A percentile compares a stretch with the other conserved stretches of the same genome.
These are phyloP conservation scores for Coremacera marginata DNA, from an alignment of 2,888 invertebrate genomes.

Conservation along the genomic window DNA sequence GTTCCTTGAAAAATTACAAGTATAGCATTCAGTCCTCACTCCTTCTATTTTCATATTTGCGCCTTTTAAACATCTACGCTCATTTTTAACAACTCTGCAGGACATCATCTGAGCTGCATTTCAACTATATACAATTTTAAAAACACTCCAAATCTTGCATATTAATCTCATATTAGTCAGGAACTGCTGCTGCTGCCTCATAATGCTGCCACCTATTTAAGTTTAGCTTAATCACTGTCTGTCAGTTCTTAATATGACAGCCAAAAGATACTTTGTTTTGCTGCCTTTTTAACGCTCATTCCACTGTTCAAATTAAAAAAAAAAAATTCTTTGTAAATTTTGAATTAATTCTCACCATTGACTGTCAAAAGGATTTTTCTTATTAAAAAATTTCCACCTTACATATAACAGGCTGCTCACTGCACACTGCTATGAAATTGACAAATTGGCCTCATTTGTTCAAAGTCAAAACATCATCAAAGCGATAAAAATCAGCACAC, in stretches of 20 bases:
- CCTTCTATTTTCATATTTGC: not conserved
- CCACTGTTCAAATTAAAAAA: not conserved
- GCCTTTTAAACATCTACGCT: not conserved
- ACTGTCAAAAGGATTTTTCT: constrained; percentile 45
- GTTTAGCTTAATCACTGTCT: constrained; percentile 52
- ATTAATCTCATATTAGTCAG: constrained; percentile 52
- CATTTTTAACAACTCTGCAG: constrained; percentile 10
- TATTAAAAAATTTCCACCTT: constrained; percentile 29
- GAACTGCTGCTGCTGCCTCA: constrained; percentile 17
- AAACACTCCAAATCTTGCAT: constrained; percentile 45
- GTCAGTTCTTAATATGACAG: constrained; percentile 49
- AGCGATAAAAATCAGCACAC: constrained; percentile 48
- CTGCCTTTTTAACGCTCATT: constrained; percentile 9
- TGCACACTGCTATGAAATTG: constrained; percentile 50
- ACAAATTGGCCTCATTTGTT: constrained; percentile 68
- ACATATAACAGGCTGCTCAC: not conserved
- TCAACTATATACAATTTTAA: not conserved
- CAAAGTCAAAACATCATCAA: constrained; percentile 63
- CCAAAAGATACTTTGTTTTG: constrained; percentile 36
- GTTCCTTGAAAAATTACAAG: too few relatives aligned
- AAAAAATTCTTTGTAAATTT: constrained; percentile 21
- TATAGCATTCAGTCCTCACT: too few relatives aligned
- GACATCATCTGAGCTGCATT: constrained; percentile 2
- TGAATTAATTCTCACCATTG: constrained; percentile 43
- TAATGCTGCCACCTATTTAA: constrained; percentile 44